Evolutionary conservation across 2,797 vertebrate genomes (phyloP).

Genomic region (Neostethus bicornis): DNA sequence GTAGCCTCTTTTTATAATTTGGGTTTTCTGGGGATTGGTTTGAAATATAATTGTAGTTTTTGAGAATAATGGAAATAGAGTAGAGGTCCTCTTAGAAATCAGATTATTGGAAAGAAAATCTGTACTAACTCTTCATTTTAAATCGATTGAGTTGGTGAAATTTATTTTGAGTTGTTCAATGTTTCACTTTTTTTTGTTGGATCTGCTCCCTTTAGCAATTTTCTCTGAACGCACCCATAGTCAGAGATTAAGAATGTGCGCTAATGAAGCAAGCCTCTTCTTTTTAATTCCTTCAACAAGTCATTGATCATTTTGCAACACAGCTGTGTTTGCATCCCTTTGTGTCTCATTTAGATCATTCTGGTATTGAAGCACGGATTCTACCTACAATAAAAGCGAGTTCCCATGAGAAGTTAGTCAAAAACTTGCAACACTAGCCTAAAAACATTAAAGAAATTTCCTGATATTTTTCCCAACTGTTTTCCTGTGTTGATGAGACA

Average conservation of each 20-base stretch:
- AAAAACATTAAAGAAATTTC: slow-evolving; percentile 59
- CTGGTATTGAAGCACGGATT: slow-evolving; percentile 81
- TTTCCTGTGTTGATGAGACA: slow-evolving; percentile 28
- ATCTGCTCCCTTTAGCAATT: slow-evolving; percentile 62
- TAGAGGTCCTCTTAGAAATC: slow-evolving; percentile 54
- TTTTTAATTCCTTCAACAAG: slow-evolving; percentile 80
- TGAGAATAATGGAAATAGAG: slow-evolving; percentile 22
- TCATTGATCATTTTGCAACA: slow-evolving; percentile 80
- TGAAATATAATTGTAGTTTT: slow-evolving; percentile 39
- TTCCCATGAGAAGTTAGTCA: slow-evolving; percentile 64
- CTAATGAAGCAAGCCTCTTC: slow-evolving; percentile 76
- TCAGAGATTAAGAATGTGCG: slow-evolving; percentile 65
- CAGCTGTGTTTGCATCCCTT: slow-evolving; percentile 69
- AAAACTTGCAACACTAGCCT: slow-evolving; percentile 59
- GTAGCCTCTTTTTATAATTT: slow-evolving; percentile 52
- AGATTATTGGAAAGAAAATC: slow-evolving; percentile 50
- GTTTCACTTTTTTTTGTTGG: slow-evolving; percentile 44
- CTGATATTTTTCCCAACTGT: slow-evolving; percentile 8
- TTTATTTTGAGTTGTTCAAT: slow-evolving; percentile 56
- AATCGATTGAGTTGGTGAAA: slow-evolving; percentile 48
- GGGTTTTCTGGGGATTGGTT: slow-evolving; percentile 43
- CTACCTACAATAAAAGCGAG: slow-evolving; percentile 71
- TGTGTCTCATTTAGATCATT: slow-evolving; percentile 81
- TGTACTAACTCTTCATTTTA: slow-evolving; percentile 40
- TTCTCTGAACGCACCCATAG: slow-evolving; percentile 52